Conservation (phyloP, 2,888 invertebrate species). For the Sarcophaga subvicina region DNA sequence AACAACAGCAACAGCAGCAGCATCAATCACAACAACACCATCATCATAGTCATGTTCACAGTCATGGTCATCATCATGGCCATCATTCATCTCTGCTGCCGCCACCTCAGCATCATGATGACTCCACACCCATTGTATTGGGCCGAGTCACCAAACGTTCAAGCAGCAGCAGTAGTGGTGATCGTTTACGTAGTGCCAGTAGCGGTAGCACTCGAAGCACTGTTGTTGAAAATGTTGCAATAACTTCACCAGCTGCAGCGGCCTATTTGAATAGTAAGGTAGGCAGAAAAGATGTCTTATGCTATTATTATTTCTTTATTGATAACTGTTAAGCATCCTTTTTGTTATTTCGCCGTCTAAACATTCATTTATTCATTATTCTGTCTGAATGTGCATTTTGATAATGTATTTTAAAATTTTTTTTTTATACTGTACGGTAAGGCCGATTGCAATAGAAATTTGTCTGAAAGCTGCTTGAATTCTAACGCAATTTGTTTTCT, state of each 20-base stretch:
- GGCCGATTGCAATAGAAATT: no score
- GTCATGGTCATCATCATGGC: conserved; percentile 64
- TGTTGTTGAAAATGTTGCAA: conserved; percentile 63
- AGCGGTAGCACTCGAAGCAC: conserved; percentile 66
- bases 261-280: conserved; percentile 79
- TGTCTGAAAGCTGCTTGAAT: no score
- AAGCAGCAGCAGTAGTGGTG: conserved; percentile 60
- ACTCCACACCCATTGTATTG: conserved; percentile 75
- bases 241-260: conserved; percentile 70
- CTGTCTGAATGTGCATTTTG: no score
- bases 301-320: conserved; percentile 5
- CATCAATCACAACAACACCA: conserved; percentile 50
- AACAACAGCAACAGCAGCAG: neutral
- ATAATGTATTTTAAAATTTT: no score
- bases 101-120: conserved; percentile 76
- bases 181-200: conserved; percentile 69
- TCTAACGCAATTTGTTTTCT: no score
- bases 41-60: conserved; percentile 53
- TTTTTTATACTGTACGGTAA: no score
- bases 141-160: conserved; percentile 76
- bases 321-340: neutral
- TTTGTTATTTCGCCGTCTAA: neutral
- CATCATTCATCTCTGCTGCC: conserved; percentile 69
- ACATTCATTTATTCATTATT: no score
- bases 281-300: conserved; percentile 73